phyloP scores from a whole-genome alignment of 2,888 invertebrate genomes.

The Dryobota labecula region DNA sequence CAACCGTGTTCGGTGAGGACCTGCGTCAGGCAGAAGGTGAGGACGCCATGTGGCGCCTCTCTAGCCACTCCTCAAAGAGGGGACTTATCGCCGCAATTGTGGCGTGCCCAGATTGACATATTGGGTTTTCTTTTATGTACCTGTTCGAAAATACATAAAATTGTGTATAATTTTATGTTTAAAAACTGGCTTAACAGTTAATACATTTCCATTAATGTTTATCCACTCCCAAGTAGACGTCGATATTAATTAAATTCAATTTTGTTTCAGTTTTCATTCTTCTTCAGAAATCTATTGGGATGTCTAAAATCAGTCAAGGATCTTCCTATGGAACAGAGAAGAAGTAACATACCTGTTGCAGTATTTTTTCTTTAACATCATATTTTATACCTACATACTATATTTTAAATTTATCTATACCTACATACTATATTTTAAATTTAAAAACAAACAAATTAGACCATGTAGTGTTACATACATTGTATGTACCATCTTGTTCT shows the following conservation, averaged over 20 bases:
- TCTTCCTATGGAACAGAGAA: constrained; percentile 94
- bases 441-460: constrained; percentile 38
- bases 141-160: not conserved
- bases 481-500: constrained; percentile 47
- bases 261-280: constrained; percentile 93
- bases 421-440: constrained; percentile 61
- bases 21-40: too few relatives aligned
- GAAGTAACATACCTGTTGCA: constrained; percentile 79
- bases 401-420: constrained; percentile 56
- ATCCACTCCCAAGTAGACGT: not conserved
- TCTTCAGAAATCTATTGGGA: constrained; percentile 94
- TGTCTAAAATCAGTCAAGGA: constrained; percentile 96
- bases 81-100: too few relatives aligned
- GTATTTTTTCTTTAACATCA: constrained; percentile 60
- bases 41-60: too few relatives aligned
- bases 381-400: constrained; percentile 64
- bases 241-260: constrained; percentile 18
- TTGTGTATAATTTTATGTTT: not conserved
- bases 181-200: not conserved
- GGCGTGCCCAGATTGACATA: too few relatives aligned
- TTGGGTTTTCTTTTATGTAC: too few relatives aligned
- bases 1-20: too few relatives aligned
- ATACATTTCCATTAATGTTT: not conserved
- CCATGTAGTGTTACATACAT: constrained; percentile 51
- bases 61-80: too few relatives aligned